Conservation (phyloP, 2,888 invertebrate genomes). For the Malthinus seriepunctatus region DNA sequence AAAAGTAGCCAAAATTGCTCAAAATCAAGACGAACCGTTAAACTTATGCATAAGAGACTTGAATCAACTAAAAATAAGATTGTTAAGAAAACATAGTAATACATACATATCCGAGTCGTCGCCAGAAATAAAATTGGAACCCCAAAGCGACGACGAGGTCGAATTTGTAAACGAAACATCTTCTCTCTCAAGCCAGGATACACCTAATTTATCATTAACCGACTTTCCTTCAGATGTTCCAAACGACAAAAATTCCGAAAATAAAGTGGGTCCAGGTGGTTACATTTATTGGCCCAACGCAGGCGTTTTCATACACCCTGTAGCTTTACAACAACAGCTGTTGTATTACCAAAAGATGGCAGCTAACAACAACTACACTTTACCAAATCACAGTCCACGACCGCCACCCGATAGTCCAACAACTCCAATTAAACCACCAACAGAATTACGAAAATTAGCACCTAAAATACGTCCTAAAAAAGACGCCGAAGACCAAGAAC, state of each 20-base stretch:
- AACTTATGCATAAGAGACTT: conserved; percentile 83
- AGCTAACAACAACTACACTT: conserved; percentile 54
- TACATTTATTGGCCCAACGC: conserved; percentile 74
- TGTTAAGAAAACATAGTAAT: conserved; percentile 65
- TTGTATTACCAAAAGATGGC: conserved; percentile 77
- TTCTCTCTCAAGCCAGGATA: conserved; percentile 41
- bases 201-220: conserved; percentile 35
- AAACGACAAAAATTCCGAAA: conserved; percentile 53
- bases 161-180: conserved; percentile 51
- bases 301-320: conserved; percentile 73
- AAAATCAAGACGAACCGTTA: conserved; percentile 71
- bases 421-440: conserved; percentile 28
- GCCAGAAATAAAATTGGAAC: conserved; percentile 63
- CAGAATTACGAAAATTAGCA: conserved; percentile 52
- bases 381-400: conserved; percentile 43
- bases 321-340: conserved; percentile 71
- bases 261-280: conserved; percentile 53
- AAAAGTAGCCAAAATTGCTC: conserved; percentile 51
- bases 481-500: conserved; percentile 55
- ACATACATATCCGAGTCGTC: conserved; percentile 60
- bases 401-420: conserved; percentile 37
- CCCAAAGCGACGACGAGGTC: conserved; percentile 60
- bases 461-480: conserved; percentile 44
- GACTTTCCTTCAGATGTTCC: conserved; percentile 48
- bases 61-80: conserved; percentile 68